These are phyloP conservation scores for Meteorus colon DNA, from an alignment of 2,888 invertebrate genomes.

Conservation along the genomic window DNA sequence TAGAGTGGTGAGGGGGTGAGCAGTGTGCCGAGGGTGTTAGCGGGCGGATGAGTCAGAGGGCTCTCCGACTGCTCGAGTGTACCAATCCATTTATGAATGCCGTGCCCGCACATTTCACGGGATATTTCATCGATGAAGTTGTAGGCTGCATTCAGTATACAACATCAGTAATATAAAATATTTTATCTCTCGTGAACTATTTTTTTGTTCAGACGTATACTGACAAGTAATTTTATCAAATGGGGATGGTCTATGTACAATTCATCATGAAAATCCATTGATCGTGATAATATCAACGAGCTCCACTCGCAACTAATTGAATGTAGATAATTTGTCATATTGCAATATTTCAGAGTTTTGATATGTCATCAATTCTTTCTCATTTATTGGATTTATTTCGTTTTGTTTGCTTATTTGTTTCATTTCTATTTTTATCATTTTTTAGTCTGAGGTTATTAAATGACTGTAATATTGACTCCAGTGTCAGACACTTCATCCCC, in stretches of 20 bases:
- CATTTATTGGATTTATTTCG: not conserved
- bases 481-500: slow-evolving; percentile 23
- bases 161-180: slow-evolving; percentile 11
- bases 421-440: not conserved
- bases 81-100: slow-evolving; percentile 61
- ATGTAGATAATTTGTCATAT: slow-evolving; percentile 21
- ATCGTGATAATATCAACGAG: not conserved
- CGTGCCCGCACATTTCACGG: slow-evolving; percentile 58
- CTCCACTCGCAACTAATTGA: slow-evolving; percentile 16
- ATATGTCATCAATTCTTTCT: not conserved
- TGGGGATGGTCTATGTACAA: not conserved
- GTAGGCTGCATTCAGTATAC: slow-evolving; percentile 52
- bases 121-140: slow-evolving; percentile 61
- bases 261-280: not conserved
- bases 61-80: slow-evolving; percentile 51
- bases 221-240: slow-evolving; percentile 7
- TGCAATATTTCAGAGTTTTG: not conserved
- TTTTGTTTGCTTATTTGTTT: not conserved
- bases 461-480: not conserved
- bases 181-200: not conserved
- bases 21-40: slow-evolving; percentile 6
- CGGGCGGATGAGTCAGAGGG: slow-evolving; percentile 58
- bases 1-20: not conserved
- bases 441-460: not conserved
- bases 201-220: not conserved